phyloP scores from a whole-genome alignment of 2,113 vertebrate genomes.

The Ceyx cyanopectus region DNA sequence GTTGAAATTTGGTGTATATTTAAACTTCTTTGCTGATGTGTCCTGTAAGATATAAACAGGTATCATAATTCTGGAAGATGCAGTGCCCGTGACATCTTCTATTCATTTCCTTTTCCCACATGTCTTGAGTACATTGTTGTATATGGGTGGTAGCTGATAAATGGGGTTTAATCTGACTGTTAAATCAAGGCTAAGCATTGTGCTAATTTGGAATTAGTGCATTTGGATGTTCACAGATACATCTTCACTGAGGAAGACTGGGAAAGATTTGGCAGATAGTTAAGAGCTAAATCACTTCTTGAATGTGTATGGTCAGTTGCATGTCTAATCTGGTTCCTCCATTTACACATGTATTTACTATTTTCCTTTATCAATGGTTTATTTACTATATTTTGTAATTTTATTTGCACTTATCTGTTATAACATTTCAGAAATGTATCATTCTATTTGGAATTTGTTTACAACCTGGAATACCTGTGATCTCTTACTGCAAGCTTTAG shows the following conservation, averaged over 20 bases:
- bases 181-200: neutral
- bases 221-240: neutral
- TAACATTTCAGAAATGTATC: neutral
- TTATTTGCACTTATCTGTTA: neutral
- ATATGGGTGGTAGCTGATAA: neutral
- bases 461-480: neutral
- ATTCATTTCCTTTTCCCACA: rapidly evolving
- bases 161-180: neutral
- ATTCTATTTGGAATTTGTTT: neutral
- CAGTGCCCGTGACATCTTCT: neutral
- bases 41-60: neutral
- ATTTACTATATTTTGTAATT: neutral
- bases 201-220: neutral
- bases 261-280: neutral
- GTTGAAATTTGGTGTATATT: neutral
- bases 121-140: neutral
- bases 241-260: neutral
- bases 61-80: neutral
- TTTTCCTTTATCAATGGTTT: neutral
- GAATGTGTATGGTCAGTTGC: neutral
- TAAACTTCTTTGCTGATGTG: neutral
- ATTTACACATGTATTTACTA: neutral
- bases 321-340: neutral
- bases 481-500: neutral
- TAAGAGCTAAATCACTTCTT: neutral